Evolutionary conservation across 2,797 vertebrate species (phyloP), one percentile per base, ranked within the genome.

Genomic region (Myoxocephalus aenaeus): DNA sequence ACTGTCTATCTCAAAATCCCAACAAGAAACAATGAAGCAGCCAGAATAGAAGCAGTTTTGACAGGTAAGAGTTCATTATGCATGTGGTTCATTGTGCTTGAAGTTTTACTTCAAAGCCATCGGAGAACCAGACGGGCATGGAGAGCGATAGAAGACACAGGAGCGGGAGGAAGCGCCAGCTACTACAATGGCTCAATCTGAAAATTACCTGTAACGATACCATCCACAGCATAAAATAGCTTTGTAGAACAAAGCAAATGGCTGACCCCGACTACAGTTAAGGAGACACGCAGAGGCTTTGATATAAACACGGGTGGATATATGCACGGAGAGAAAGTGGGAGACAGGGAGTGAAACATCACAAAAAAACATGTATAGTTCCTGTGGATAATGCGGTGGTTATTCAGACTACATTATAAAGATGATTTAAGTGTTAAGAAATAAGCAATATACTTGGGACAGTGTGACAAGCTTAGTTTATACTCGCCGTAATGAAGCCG

Each of bases 11-110:
- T 75, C 77, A 76, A 82, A 86, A 91, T 90, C 81, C 91, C 85
- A 93, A 88, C 82, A 85, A 82, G 83, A 87, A 84, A 92, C 86
- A 88, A 89, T 80, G 86, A 86, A 85, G 83, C 77, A 75, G 75
- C 44, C 14, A 62, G 83, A 79, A 88, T 54, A 83, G 80, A 86
- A 85, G 77, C 83, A 76, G 83, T 70, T 86, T 82, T 93, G 92
- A 93, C 90, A 92, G 91, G 88, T 92, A 89, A 90, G 89, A 93
- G 88, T 90, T 92, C 90, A 93, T 94, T 93, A 92, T 92, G 90
- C 88, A 89, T 87, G 86, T 92, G 90, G 77, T 89, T 90, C 84
- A 86, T 89, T 90, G 87, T 88, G 89, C 92, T 93, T 92, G 89
- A 93, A 94, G 92, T 94, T 92, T 90, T 78, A 92, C 86, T 90